Evolutionary conservation across 2,888 invertebrate species (phyloP), one percentile per base, ranked within the genome.

Genomic region (Drosophila fungiperda): DNA sequence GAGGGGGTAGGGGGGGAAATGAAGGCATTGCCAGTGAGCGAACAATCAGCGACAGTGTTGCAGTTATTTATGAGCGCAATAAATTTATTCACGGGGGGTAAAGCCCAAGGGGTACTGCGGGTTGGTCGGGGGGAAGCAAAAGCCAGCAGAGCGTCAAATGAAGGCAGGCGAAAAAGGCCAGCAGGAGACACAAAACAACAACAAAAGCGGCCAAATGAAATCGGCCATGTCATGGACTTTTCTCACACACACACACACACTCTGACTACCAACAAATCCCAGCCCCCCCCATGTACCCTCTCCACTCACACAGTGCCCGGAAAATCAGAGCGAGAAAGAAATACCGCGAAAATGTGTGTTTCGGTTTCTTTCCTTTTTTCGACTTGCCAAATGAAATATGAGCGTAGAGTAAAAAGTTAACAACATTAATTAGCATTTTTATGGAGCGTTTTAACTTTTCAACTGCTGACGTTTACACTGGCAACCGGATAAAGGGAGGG

Each of bases 51-150:
- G 78, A 82, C 84, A 82, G 82, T 85, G 82, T 82, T 84, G 86
- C 87, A 87, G 80, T 88, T 90, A 90, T 90, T 91, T 91, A 91
- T 90, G 90, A 82, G 79, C 79, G 79, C 79, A 87, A 90, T 90
- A 91, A 90, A 90, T 91, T 87, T 85, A 82, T 82, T 88, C 78
- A 81, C 75, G 85, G 78, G 70, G 66, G 70, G 77, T 11, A 64
- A 62, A 49, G 40, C 40, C 62, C 55, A 60, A 23, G 26, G n/a
- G 17, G n/a, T 17, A 12, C 6, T 42, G 42, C 6, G 29, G 32
- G n/a, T 7, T 26, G 2, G 26, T 26, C 2, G 42, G 64, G 9
- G 17, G 17, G 3, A 4, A 38, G 36, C 29, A 17, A 29, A 36
- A 71, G 66, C 67, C 76, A 78, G 66, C 78, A 64, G 77, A 83